Base-by-base conservation (phyloP, 2,797 vertebrate species). In the Parauchenoglanis ngamensis region DNA sequence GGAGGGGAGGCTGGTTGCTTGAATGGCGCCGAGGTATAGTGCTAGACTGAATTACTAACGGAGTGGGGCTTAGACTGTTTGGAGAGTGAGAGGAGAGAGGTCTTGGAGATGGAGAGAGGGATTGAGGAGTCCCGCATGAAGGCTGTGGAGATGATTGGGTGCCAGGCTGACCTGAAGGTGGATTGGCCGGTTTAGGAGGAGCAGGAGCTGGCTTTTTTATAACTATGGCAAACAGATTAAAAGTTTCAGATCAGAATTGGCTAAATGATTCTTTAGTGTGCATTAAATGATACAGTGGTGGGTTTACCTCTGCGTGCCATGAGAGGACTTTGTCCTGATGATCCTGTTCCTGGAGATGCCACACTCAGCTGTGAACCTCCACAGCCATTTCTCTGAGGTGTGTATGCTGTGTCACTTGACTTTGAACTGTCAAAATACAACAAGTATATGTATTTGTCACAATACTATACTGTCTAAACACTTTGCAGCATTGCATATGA, bases 201-300 rank as follows among this genome's bases (percentile, higher is more conserved):
- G 98, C 96, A 0, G 98, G 98, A 0, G 98, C 98, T 1, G 97
- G 98, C 90, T 99, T 99, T 91, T 99, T 99, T 90, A 97, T 94
- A 86, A 95, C 98, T 99, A 94, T 1, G 87, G 90, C 89, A 40
- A 84, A 76, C 35, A 88, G 1, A 63, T 54, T 78, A 84, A 35
- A 63, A 56, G 25, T 46, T 23, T 87, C n/a, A 54, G 35, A 73
- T 73, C 8, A 85, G 59, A 63, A 67, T 67, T 25, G 5, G 54
- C 1, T 1, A 56, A 68, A 46, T 35, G 2, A 40, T 65, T 46
- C 15, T 56, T 72, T 25, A 35, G 5, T 15, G 25, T 56, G 2
- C 12, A 52, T 31, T 65, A 12, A 61, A 73, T n/a, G 7, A 35
- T 57, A 67, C 0, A 54, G 54, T 31, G 40, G 46, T 25, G 4